Base-by-base conservation (phyloP, 2,113 vertebrate genomes). In the Ceyx margarethae region DNA sequence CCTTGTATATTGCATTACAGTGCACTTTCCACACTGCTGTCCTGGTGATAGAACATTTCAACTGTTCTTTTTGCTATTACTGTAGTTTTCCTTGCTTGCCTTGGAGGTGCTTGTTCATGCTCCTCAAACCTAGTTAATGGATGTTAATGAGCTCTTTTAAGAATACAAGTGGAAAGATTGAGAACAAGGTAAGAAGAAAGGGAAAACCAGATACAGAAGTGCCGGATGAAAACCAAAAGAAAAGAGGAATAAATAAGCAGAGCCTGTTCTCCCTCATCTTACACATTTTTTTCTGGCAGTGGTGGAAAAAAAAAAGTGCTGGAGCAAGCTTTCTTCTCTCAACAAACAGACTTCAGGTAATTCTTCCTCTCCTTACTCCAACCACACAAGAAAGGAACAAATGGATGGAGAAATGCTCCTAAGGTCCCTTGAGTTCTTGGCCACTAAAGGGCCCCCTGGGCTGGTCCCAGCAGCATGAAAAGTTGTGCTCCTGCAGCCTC, bases 71-170 rank as follows among this genome's bases (percentile, higher is more conserved):
- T 80, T 89, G 54, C 46, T 69, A 21, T 68, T 91, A 46, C 51
- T 81, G 33, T 51, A 3, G 5, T 62, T 84, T 73, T 81, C 73
- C 77, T 72, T 83, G 69, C 66, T 72, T 69, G 72, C 68, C 80
- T 91, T 85, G 14, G 29, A 93, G 64, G 95, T 66, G 64, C 81
- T 94, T 91, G 81, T 18, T 82, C 62, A 64, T 67, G 67, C 87
- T 80, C 8, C 0, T 87, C 67, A 87, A 62, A 89, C 53, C 75
- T 45, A 64, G 54, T 71, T 66, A 93, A 77, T 78, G 58, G 71
- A 92, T 62, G 46, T 19, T 92, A 94, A 94, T 62, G 74, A 92
- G 37, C 35, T 82, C 71, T 68, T 92, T 51, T 78, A 89, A 69
- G 37, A 94, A 67, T 7, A 88, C 53, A 93, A 89, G 31, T 20